Percentiles rank a stretch among this genome's conserved stretches.
These are phyloP conservation scores for Griposia aprilina DNA, from an alignment of 2,888 invertebrate species.

Conservation along the genomic window DNA sequence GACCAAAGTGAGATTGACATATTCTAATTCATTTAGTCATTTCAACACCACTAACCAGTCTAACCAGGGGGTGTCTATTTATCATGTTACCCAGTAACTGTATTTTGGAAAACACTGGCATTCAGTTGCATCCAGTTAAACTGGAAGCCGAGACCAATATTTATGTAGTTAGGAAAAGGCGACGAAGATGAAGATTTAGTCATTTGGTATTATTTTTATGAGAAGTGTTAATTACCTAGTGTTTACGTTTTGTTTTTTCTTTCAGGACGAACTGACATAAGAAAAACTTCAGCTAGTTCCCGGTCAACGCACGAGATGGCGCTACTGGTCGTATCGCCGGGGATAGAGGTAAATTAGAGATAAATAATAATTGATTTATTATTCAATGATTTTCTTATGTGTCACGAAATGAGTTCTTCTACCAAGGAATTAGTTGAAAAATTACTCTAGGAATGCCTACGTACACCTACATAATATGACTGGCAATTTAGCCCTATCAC, in stretches of 20 bases:
- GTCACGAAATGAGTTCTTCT: neutral
- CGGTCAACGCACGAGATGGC: conserved; percentile 42
- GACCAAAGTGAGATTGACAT: neutral
- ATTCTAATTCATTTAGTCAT: neutral
- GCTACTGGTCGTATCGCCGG: neutral
- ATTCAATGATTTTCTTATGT: neutral
- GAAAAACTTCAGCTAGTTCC: conserved; percentile 12
- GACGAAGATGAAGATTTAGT: neutral
- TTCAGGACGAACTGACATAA: conserved; percentile 1
- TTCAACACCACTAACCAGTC: neutral
- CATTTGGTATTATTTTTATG: neutral
- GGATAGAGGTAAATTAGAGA: conserved; percentile 16
- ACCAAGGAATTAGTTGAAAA: neutral
- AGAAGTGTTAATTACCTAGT: neutral
- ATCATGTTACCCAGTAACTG: neutral
- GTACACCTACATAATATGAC: neutral
- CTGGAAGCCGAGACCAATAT: neutral
- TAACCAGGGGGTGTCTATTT: neutral
- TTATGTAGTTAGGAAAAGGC: neutral
- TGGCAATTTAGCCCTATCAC: neutral
- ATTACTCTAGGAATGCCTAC: neutral
- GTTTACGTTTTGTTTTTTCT: neutral
- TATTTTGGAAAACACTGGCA: neutral
- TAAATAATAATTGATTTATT: neutral
- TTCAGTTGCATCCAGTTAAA: neutral